Conservation (phyloP, 2,797 vertebrate genomes). For the Sebastolobus alascanus region DNA sequence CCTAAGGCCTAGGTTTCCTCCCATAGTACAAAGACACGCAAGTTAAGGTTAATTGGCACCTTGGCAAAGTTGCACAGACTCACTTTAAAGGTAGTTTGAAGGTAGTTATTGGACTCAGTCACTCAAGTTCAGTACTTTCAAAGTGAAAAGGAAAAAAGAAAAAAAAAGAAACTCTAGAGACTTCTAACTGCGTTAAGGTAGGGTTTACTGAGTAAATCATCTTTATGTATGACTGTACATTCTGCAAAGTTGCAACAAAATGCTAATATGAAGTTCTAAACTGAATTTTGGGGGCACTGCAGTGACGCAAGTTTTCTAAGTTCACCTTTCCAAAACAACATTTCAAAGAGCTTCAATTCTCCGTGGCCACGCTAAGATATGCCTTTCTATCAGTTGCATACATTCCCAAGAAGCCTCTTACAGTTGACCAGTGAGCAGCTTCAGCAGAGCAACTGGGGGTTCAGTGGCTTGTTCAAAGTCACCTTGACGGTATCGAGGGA, state of each 20-base stretch:
- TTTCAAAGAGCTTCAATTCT: constrained; percentile 34
- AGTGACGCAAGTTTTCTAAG: neutral
- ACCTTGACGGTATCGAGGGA: constrained; percentile 58
- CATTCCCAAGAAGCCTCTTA: constrained; percentile 17
- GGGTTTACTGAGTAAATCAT: constrained; percentile 5
- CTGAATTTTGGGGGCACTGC: neutral
- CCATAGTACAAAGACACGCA: neutral
- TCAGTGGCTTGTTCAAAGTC: constrained; percentile 57
- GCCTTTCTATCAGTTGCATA: constrained; percentile 26
- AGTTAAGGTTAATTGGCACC: neutral
- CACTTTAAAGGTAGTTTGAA: neutral
- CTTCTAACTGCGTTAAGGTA: neutral
- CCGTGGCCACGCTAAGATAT: constrained; percentile 4
- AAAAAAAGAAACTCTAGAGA: neutral
- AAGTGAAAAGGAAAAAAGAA: neutral
- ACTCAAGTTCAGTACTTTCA: constrained; percentile 9
- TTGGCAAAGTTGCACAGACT: neutral
- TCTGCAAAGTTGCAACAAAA: constrained; percentile 10
- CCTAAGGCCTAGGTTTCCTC: neutral
- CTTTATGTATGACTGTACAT: constrained; percentile 19
- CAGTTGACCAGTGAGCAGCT: constrained; percentile 34
- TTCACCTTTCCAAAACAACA: neutral
- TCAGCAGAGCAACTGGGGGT: constrained; percentile 24
- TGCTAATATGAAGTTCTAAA: constrained; percentile 12
- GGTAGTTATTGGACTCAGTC: neutral